Evolutionary conservation across 2,113 vertebrate genomes (phyloP).

Genomic region (Morone chrysops): DNA sequence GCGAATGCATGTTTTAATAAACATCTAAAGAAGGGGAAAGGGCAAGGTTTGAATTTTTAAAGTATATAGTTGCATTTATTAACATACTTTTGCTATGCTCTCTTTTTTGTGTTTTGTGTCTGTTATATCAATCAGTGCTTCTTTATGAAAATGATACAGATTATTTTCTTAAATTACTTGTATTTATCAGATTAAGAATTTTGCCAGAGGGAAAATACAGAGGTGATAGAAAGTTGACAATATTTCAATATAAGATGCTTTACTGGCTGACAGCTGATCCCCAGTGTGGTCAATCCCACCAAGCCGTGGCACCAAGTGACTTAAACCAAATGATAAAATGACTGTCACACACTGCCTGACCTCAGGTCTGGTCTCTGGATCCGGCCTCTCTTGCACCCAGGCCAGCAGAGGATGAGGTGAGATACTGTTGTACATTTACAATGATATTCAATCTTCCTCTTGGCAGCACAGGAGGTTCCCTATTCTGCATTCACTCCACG

Average conservation of each 20-base stretch:
- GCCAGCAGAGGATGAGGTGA: constrained; percentile 65
- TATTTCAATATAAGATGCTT: background rate
- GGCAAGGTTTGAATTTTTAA: background rate
- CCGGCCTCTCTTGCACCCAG: background rate
- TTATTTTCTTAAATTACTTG: background rate
- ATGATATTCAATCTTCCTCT: constrained; percentile 61
- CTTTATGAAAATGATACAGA: background rate
- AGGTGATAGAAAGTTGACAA: background rate
- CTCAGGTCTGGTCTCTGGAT: constrained; percentile 42
- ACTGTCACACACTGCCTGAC: constrained; percentile 23
- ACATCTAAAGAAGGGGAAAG: background rate
- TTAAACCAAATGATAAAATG: constrained; percentile 27
- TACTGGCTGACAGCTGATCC: constrained; percentile 9
- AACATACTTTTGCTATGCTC: background rate
- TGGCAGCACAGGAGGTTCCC: constrained; percentile 57
- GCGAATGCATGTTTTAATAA: background rate
- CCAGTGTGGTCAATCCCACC: background rate
- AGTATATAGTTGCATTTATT: background rate
- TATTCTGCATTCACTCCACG: constrained; percentile 23
- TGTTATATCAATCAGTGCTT: background rate
- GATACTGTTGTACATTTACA: constrained; percentile 72
- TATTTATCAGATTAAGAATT: constrained; percentile 1
- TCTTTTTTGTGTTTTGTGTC: background rate
- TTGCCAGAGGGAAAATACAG: constrained; percentile 3
- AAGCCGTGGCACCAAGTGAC: background rate